These are phyloP conservation scores for Pseudomyrmex sp. DNA, from an alignment of 1,140 invertebrate species.

Conservation along the genomic window DNA sequence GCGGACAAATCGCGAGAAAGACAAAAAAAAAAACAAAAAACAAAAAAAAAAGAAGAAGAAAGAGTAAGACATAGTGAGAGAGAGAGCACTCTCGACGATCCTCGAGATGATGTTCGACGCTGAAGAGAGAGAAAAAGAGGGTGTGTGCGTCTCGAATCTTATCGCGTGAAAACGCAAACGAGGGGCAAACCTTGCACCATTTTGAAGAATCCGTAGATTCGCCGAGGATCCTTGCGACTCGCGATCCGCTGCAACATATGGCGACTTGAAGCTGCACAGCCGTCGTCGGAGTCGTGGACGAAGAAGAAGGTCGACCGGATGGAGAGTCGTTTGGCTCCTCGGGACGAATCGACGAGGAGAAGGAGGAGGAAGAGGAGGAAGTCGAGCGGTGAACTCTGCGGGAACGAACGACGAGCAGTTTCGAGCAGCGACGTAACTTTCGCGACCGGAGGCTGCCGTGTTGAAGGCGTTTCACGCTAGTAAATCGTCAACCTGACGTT, in stretches of 20 bases:
- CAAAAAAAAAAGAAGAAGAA: background rate
- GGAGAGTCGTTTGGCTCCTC: background rate
- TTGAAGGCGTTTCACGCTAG: slow-evolving; percentile 1
- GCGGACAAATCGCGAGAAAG: slow-evolving; percentile 44
- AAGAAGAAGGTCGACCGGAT: background rate
- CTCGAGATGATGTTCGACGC: background rate
- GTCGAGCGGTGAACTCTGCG: slow-evolving; percentile 38
- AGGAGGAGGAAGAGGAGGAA: background rate
- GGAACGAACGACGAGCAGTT: slow-evolving; percentile 28
- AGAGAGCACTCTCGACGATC: slow-evolving; percentile 2
- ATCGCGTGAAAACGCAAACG: slow-evolving; percentile 6
- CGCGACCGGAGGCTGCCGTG: slow-evolving; percentile 29
- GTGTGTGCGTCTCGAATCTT: background rate
- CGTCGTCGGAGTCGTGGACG: slow-evolving; percentile 10
- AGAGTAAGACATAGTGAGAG: background rate
- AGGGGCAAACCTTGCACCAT: background rate
- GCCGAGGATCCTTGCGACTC: background rate
- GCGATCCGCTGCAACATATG: background rate
- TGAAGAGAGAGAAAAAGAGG: no score
- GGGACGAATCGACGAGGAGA: slow-evolving; percentile 3
- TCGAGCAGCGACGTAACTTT: slow-evolving; percentile 54
- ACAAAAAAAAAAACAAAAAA: background rate
- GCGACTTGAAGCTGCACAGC: background rate
- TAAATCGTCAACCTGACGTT: background rate
- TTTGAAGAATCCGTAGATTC: background rate